These are phyloP conservation scores for Puma concolor DNA, from an alignment of 2,113 vertebrate genomes.

Conservation along the genomic window DNA sequence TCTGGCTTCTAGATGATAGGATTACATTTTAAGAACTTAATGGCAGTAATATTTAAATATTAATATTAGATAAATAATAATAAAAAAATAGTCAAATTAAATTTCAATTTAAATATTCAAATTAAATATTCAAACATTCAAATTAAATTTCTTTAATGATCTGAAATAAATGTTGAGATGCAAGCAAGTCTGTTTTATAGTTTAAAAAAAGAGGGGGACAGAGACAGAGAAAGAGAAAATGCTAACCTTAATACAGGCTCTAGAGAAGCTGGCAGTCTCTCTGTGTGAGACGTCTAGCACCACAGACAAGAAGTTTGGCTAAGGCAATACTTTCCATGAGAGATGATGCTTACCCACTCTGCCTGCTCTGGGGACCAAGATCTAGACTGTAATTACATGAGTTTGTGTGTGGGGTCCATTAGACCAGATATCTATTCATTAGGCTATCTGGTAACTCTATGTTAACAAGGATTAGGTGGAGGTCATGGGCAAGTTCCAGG, in stretches of 20 bases:
- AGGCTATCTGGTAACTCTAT: not conserved
- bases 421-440: not conserved
- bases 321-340: not conserved
- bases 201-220: not conserved
- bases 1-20: not conserved
- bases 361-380: not conserved
- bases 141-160: not conserved
- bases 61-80: not conserved
- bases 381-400: not conserved
- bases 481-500: not conserved
- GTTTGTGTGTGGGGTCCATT: not conserved
- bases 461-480: not conserved
- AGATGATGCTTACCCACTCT: not conserved
- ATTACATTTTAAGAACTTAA: not conserved
- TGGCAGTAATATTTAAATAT: not conserved
- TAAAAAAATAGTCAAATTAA: not conserved
- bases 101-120: too few relatives aligned
- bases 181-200: not conserved
- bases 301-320: not conserved
- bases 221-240: not conserved
- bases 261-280: not conserved
- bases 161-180: conserved; percentile 11
- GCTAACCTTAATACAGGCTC: not conserved
- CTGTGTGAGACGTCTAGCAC: not conserved
- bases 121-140: too few relatives aligned